Base-by-base conservation (phyloP, 2,113 vertebrate species). In the Elephas maximus region DNA sequence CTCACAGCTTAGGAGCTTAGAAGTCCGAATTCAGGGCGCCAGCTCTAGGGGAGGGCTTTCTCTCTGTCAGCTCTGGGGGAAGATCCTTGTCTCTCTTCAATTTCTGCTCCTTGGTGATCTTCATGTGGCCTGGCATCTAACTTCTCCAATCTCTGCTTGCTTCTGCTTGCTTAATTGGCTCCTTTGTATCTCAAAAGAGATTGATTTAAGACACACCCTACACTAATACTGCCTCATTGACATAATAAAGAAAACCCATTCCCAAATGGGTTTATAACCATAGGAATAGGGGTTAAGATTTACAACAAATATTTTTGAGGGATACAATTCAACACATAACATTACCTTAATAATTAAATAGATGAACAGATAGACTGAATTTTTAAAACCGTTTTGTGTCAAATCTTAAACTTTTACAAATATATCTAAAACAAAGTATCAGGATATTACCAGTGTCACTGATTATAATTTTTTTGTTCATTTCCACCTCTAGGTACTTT, bases 401-500 rank as follows among this genome's bases (percentile, higher is more conserved):
- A 44, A 63, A 21, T 65, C 78, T 89, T 90, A 84, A 44, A 44
- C 23, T 18, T 48, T 92, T 92, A 33, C 28, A 91, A 18, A 33
- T 57, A 1, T n/a, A 51, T n/a, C 62, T 73, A 11, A 51, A 78
- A 33, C 30, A n/a, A 5, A 21, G 2, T 24, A 33, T 33, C 23
- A 53, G 57, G 1, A 63, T 65, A 1, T 93, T 62, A 9, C 65
- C 15, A 28, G 3, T 28, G 5, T 82, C 45, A 14, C 24, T 20
- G 14, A 3, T 51, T 83, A 63, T 44, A 53, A 24, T 77, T 67
- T 73, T 57, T 5, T 89, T 65, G 84, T 67, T 96, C 95, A 60
- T 79, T 89, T 65, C 65, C 44, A n/a, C 88, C 74, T 85, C 0
- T 95, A 99, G 99, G 98, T 99, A 28, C 98, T 99, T 90, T 99